Base-by-base conservation (phyloP, 2,113 vertebrate genomes). In the Leuciscus idus region DNA sequence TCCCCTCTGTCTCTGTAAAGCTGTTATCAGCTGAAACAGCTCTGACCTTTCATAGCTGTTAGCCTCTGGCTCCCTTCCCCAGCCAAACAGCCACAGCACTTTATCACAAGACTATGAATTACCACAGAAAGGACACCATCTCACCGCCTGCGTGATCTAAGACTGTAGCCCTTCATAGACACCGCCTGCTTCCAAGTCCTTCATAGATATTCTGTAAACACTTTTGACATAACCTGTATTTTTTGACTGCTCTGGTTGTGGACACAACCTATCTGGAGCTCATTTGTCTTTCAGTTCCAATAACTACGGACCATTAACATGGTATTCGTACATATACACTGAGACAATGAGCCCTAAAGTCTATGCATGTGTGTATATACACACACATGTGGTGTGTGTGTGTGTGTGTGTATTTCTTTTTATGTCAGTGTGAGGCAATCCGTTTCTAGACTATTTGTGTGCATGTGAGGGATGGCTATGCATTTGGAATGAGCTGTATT, bases 31-130 rank as follows among this genome's bases (percentile, higher is more conserved):
- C 88, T 36, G 88, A 92, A 92, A 89, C 79, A 86, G 87, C 84
- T 52, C 50, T 90, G 91, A 93, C 91, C 92, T 93, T 92, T 85
- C 89, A 57, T 89, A 87, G 87, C 82, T 89, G 86, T 89, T 85
- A 83, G 90, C 91, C 84, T 64, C 39, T 43, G 81, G 91, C 87
- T 8, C 19, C 36, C 78, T 68, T 85, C 78, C 87, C 66, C 83
- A 59, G 87, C 82, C 84, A 73, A 90, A 85, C 36, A 86, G 90
- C 89, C 81, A 84, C 90, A 90, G 87, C 75, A 12, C 66, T 66
- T 86, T 84, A 84, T 88, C 88, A 89, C 81, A 68, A 81, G 62
- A 36, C 85, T 75, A 85, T 52, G 72, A 64, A 87, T 87, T 83
- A 75, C 80, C 46, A 85, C 59, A 79, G 30, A 79, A 68, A 77